These are phyloP conservation scores for Betta splendens DNA, from an alignment of 2,797 vertebrate species.

Conservation along the genomic window DNA sequence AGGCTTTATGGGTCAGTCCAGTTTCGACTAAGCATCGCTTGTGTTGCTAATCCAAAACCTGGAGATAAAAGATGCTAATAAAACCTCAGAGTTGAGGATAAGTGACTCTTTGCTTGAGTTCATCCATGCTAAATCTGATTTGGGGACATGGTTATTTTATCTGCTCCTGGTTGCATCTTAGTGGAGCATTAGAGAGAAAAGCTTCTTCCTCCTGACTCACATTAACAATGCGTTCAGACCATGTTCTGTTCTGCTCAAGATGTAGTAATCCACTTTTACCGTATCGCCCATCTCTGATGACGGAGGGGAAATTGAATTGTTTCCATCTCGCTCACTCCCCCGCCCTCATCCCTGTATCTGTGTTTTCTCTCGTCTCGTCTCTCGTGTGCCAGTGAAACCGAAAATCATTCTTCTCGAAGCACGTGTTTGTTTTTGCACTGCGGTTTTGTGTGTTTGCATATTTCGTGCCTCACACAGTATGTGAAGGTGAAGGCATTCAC, in stretches of 20 bases:
- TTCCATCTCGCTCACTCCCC: slow-evolving; percentile 22
- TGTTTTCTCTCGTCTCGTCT: not conserved
- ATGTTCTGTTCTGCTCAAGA: slow-evolving; percentile 17
- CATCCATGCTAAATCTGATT: too few relatives aligned
- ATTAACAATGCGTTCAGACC: slow-evolving; percentile 12
- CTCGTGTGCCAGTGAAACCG: slow-evolving; percentile 2
- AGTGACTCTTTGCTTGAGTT: too few relatives aligned
- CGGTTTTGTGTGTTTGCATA: not conserved
- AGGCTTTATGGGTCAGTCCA: too few relatives aligned
- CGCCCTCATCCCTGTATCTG: not conserved
- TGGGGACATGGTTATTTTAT: too few relatives aligned
- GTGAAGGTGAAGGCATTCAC: not conserved
- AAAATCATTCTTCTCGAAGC: slow-evolving; percentile 1
- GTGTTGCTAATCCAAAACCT: too few relatives aligned
- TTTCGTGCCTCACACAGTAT: slow-evolving; percentile 2
- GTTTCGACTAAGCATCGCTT: too few relatives aligned
- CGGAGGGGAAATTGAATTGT: slow-evolving; percentile 58
- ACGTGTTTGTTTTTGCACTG: not conserved
- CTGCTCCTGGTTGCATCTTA: too few relatives aligned
- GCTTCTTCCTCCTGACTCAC: slow-evolving; percentile 4
- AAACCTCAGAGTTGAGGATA: too few relatives aligned
- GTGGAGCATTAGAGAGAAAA: not conserved
- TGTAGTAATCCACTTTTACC: slow-evolving; percentile 51
- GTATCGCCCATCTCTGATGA: slow-evolving; percentile 48
- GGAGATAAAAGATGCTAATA: too few relatives aligned